Evolutionary conservation across 2,888 invertebrate species (phyloP).

Genomic region (Acleris sparsana): DNA sequence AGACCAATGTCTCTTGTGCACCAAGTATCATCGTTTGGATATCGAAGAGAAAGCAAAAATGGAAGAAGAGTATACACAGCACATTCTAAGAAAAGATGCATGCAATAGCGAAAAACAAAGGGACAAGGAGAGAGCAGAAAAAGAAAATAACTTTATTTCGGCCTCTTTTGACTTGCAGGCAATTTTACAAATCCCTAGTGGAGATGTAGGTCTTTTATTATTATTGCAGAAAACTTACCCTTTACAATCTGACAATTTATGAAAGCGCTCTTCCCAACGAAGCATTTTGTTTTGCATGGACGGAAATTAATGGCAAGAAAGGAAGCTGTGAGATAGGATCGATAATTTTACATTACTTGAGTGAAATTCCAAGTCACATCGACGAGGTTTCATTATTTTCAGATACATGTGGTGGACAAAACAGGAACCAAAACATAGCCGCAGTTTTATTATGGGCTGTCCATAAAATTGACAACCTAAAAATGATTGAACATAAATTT

Average conservation of each 20-base stretch:
- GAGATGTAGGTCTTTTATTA: not conserved
- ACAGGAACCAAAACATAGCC: not conserved
- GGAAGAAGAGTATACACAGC: not conserved
- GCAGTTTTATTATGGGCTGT: constrained; percentile 8
- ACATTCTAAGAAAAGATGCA: not conserved
- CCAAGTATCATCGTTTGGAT: not conserved
- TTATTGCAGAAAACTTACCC: not conserved
- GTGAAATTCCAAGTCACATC: constrained; percentile 3
- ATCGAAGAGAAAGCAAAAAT: not conserved
- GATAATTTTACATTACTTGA: constrained; percentile 5
- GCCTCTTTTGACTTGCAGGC: not conserved
- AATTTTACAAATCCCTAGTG: constrained; percentile 1
- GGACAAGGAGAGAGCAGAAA: not conserved
- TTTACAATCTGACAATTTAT: constrained; percentile 2
- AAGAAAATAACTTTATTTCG: not conserved
- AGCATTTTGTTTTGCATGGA: constrained; percentile 1
- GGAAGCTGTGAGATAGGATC: constrained; percentile 2
- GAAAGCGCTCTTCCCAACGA: not conserved
- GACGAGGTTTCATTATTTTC: constrained; percentile 1
- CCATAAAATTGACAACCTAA: constrained; percentile 7
- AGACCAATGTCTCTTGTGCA: not conserved
- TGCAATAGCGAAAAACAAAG: not conserved
- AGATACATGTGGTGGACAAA: constrained; percentile 22
- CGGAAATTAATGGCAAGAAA: constrained; percentile 5
- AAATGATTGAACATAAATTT: constrained; percentile 14